Evolutionary conservation across 2,797 vertebrate species (phyloP), one percentile per base, ranked within the genome.

Genomic region (Channallabes apus): DNA sequence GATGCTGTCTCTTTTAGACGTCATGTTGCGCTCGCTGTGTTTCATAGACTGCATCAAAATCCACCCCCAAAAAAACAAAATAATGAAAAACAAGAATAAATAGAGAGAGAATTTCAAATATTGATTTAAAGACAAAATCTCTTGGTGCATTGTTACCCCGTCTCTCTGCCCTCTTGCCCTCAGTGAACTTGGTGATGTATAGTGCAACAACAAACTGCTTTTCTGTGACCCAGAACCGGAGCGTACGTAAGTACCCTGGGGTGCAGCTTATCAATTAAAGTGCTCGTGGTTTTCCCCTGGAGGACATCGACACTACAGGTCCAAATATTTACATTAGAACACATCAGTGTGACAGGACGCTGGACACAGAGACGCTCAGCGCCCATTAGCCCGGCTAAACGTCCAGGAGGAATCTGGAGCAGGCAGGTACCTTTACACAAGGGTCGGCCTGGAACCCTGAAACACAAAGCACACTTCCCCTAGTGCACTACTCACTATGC

Each of bases 301-400:
- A 88, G 85, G 87, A 89, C 86, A 86, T 72, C 41, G 59, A 67
- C 87, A 88, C 85, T 62, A 89, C 86, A 93, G 90, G 92, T 94
- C 88, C 92, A 92, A 91, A 93, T 89, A 92, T 93, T 91, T 93
- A 92, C 90, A 93, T 94, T 93, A 93, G 90, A 89, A 86, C 85
- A 87, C 90, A 92, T 93, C 90, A 91, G 90, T 81, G 54, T 92
- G 91, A 86, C 80, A 87, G 89, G 87, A 89, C 90, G 90, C 90
- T 82, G 82, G 88, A 88, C 35, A 18, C 65, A 68, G 29, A 18
- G 87, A 88, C 89, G 84, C 91, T 91, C 89, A 89, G 90, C 93
- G 91, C 87, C 92, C 92, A 93, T 94, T 93, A 94, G 88, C 85
- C n/a, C 85, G 88, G 84, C 87, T 94, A 93, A 95, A 95, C 92